A percentile compares a stretch with the other conserved stretches of the same genome.
Conservation (phyloP, 2,797 vertebrate species). For the Notolabrus celidotus region DNA sequence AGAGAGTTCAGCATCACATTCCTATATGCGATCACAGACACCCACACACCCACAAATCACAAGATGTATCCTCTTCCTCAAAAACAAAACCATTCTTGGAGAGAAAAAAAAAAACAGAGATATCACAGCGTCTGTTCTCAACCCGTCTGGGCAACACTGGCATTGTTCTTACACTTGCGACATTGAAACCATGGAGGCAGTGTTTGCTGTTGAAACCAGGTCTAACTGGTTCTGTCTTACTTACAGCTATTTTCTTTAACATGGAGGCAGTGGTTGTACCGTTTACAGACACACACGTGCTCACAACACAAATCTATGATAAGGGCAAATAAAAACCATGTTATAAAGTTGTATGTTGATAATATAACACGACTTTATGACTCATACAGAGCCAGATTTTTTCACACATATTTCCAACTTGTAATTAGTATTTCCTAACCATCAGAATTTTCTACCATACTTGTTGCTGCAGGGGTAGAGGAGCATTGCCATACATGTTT, state of each 20-base stretch:
- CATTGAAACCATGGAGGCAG: constrained; percentile 1
- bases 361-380: no score
- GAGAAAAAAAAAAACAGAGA: neutral
- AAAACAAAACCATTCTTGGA: constrained; percentile 1
- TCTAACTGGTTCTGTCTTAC: constrained; percentile 50
- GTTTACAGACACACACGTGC: neutral
- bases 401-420: no score
- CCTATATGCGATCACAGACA: constrained; percentile 10
- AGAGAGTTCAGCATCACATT: neutral
- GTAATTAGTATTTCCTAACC: no score
- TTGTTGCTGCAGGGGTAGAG: no score
- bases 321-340: no score
- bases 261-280: neutral
- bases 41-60: neutral
- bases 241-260: neutral
- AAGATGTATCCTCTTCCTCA: neutral
- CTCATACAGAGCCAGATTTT: no score
- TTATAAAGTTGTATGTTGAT: no score
- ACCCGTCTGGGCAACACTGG: constrained; percentile 10
- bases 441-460: no score
- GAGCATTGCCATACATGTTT: no score
- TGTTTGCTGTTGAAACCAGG: constrained; percentile 33
- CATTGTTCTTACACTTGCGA: neutral
- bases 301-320: neutral
- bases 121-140: constrained; percentile 17